phyloP scores from a whole-genome alignment of 2,113 vertebrate genomes.

The Sylvietta virens region DNA sequence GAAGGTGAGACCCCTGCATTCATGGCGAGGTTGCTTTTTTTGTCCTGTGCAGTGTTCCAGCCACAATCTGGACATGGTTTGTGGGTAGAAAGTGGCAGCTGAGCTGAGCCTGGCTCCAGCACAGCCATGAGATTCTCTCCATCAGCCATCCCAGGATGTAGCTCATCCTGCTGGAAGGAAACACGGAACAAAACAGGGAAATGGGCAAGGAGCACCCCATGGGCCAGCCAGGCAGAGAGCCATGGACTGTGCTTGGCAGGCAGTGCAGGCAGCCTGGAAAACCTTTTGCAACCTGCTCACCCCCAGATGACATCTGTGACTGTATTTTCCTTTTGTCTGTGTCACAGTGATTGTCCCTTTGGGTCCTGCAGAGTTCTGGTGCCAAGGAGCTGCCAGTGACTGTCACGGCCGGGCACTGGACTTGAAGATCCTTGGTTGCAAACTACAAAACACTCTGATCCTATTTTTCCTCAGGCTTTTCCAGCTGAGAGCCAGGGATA shows the following conservation, averaged over 20 bases:
- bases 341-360: background rate
- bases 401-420: background rate
- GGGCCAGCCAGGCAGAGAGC: background rate
- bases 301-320: background rate
- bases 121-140: background rate
- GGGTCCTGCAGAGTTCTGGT: background rate
- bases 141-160: fast-evolving
- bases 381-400: background rate
- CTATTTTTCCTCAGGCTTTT: background rate
- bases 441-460: background rate
- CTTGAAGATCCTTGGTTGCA: background rate
- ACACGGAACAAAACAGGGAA: background rate
- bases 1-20: background rate
- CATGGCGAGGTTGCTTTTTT: background rate
- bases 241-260: background rate
- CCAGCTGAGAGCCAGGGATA: background rate
- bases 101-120: background rate
- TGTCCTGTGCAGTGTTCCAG: fast-evolving
- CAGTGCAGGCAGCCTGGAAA: background rate
- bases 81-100: background rate
- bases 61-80: background rate
- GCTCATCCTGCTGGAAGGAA: background rate
- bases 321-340: background rate
- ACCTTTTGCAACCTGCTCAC: background rate
- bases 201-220: background rate